Base-by-base conservation (phyloP, 2,113 vertebrate species). In the Porphyrio hochstetteri region DNA sequence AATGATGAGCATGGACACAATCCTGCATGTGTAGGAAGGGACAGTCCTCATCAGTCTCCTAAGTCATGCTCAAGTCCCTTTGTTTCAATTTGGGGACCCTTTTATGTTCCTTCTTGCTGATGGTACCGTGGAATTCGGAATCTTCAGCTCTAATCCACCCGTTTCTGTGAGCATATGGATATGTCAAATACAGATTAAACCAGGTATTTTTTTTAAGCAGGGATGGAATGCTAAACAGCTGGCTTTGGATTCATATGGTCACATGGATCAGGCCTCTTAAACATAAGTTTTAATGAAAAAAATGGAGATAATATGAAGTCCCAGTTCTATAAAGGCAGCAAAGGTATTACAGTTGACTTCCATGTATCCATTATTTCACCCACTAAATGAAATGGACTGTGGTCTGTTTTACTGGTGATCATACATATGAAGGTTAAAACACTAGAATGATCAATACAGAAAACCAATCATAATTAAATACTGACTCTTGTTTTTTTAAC, bases 381-480 rank as follows among this genome's bases (percentile, higher is more conserved):
- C n/a, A n/a, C 40, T 42, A 82, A 92, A 91, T 94, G 38, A 79
- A 94, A 81, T 84, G 25, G 52, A 79, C 42, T 74, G 29, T 36
- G 27, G 59, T 75, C 56, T 84, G 3, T 72, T 94, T 57, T 69
- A 79, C 31, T 70, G 31, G 35, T 77, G 89, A 87, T 93, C 44
- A 20, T 86, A 88, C 40, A 17, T 86, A 88, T 46, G 61, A 72
- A 29, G 16, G 55, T 55, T 94, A 79, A 94, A 84, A 79, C 71
- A 53, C 63, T 69, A 28, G 29, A 71, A 33, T 57, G 61, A 80
- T 94, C 83, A 72, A 85, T 94, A 69, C 23, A 60, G 65, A 69
- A 89, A 79, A 55, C 0, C 40, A 72, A 55, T 88, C 68, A 64
- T 88, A 94, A 95, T 95, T 93, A 92, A 93, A 89, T 96, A 88